Percentiles rank a stretch among this genome's conserved stretches.
Evolutionary conservation across 2,113 vertebrate genomes (phyloP).

Genomic region (Sitta europaea): DNA sequence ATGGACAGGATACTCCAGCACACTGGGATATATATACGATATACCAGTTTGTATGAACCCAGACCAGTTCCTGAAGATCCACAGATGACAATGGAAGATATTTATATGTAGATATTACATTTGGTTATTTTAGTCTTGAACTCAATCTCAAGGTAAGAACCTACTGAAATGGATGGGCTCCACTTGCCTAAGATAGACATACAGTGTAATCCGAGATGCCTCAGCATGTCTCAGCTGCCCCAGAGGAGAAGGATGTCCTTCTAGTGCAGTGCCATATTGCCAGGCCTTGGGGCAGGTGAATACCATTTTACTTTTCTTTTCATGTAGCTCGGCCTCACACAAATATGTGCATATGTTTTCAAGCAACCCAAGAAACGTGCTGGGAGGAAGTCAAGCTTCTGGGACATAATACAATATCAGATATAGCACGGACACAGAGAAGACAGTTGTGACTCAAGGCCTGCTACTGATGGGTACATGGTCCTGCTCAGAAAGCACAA

Average conservation of each 20-base stretch:
- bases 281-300: background rate
- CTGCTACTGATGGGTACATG: background rate
- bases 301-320: background rate
- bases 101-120: fast-evolving
- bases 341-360: background rate
- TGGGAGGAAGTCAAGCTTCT: background rate
- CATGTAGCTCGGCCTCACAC: background rate
- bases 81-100: background rate
- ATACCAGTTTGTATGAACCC: background rate
- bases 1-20: background rate
- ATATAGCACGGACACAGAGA: background rate
- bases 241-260: background rate
- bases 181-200: background rate
- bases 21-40: background rate
- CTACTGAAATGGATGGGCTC: background rate
- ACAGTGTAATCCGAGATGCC: background rate
- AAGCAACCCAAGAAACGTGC: background rate
- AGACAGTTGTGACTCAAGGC: background rate
- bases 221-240: background rate
- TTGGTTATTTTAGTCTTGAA: background rate
- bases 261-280: background rate
- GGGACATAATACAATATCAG: background rate
- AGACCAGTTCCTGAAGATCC: background rate
- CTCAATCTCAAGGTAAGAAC: background rate
- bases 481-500: background rate